These are phyloP conservation scores for Orchesella flavescens DNA, from an alignment of 2,888 invertebrate genomes.

Conservation along the genomic window DNA sequence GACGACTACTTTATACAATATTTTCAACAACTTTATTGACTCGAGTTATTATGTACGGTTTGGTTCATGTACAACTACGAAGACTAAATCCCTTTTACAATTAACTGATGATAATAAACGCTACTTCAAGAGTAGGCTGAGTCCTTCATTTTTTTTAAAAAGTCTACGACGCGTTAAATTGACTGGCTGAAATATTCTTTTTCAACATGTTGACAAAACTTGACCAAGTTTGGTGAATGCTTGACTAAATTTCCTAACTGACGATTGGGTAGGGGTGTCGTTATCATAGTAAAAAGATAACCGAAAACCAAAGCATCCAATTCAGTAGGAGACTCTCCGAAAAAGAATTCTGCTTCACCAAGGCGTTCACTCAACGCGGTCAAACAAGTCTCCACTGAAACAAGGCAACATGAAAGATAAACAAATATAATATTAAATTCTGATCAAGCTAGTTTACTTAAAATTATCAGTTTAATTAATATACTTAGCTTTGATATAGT, in stretches of 20 bases:
- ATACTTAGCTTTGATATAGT: background rate
- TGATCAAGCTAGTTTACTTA: too few species aligned
- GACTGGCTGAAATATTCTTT: constrained; percentile 80
- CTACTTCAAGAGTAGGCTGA: too few species aligned
- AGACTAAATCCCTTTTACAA: too few species aligned
- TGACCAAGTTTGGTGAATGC: constrained; percentile 84
- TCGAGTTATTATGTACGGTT: too few species aligned
- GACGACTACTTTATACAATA: too few species aligned
- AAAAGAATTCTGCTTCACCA: constrained; percentile 87
- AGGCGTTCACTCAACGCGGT: constrained; percentile 89
- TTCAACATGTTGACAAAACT: constrained; percentile 89
- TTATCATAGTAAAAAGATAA: constrained; percentile 95
- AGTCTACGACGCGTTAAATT: background rate
- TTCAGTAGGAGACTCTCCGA: constrained; percentile 89
- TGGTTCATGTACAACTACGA: too few species aligned
- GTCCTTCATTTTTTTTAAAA: too few species aligned
- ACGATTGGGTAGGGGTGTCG: constrained; percentile 86
- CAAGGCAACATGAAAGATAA: background rate
- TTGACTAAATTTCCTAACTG: constrained; percentile 86
- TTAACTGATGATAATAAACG: too few species aligned
- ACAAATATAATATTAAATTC: background rate
- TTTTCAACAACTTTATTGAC: too few species aligned
- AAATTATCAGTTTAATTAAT: too few species aligned
- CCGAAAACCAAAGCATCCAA: constrained; percentile 97
- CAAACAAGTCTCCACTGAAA: constrained; percentile 87